Evolutionary conservation across 2,888 invertebrate species (phyloP).

Genomic region (Acrobasis repandana): DNA sequence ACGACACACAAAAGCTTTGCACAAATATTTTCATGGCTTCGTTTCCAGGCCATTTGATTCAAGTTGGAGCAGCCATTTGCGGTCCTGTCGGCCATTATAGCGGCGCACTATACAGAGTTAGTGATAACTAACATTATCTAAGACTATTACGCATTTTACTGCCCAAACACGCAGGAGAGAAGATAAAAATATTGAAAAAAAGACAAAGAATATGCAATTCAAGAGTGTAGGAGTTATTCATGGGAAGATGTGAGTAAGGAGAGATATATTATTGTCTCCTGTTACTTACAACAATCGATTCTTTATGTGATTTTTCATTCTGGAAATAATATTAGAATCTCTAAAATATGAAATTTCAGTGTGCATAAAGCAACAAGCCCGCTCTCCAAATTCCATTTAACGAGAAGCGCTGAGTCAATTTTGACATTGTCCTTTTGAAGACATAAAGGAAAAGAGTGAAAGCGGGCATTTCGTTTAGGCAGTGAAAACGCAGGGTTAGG

Average conservation of each 20-base stretch:
- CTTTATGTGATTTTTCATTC: conserved; percentile 23
- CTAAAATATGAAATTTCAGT: conserved; percentile 7
- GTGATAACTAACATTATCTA: conserved; percentile 30
- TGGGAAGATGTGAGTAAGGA: not conserved
- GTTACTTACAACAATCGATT: conserved; percentile 22
- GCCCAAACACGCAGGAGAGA: conserved; percentile 34
- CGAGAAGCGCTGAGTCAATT: conserved; percentile 18
- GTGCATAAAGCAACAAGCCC: conserved; percentile 16
- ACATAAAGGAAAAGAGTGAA: conserved; percentile 14
- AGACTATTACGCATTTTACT: conserved; percentile 31
- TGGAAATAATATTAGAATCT: conserved; percentile 14
- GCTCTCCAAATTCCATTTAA: conserved; percentile 18
- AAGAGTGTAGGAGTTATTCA: not conserved
- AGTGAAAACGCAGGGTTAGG: conserved; percentile 23
- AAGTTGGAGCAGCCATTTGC: conserved; percentile 23
- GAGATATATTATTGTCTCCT: conserved; percentile 19
- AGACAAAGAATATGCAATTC: not conserved
- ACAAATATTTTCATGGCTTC: conserved; percentile 26
- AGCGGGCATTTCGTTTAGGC: conserved; percentile 26
- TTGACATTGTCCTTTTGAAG: conserved; percentile 19
- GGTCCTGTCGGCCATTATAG: conserved; percentile 36
- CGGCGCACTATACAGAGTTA: conserved; percentile 14
- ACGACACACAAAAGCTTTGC: conserved; percentile 45
- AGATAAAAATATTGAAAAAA: conserved; percentile 11
- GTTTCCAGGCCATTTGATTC: conserved; percentile 22